Evolutionary conservation across 53 echinoderm and acorn worm species (phyloP).

Genomic region (Holothuria scabra): DNA sequence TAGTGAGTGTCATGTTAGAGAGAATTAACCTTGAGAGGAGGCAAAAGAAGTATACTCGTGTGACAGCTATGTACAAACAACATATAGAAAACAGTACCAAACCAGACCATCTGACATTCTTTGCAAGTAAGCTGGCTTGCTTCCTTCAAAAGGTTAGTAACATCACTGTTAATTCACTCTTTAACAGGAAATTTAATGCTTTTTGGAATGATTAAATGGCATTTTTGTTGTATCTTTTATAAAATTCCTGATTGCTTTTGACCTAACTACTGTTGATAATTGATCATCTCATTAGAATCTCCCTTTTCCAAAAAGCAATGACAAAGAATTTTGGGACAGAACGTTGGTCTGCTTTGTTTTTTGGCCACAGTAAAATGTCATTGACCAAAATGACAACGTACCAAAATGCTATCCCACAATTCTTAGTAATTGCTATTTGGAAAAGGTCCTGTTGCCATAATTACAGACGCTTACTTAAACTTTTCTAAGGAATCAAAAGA

Average conservation of each 20-base stretch:
- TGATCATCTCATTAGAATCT: too few relatives aligned
- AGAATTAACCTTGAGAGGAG: conserved; percentile 91
- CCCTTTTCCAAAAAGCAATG: too few relatives aligned
- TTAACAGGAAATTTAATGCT: neutral
- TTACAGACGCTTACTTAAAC: too few relatives aligned
- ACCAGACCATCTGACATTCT: conserved; percentile 69
- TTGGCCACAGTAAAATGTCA: too few relatives aligned
- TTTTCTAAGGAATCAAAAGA: too few relatives aligned
- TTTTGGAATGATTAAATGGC: neutral
- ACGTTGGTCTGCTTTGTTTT: too few relatives aligned
- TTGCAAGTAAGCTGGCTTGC: conserved; percentile 74
- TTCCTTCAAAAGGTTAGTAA: conserved; percentile 81
- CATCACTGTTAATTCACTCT: neutral
- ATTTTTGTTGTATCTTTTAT: neutral
- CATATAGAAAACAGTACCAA: conserved; percentile 63
- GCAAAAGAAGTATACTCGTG: conserved; percentile 63
- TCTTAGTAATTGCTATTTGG: too few relatives aligned
- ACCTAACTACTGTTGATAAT: too few relatives aligned
- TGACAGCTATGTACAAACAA: conserved; percentile 59
- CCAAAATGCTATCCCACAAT: too few relatives aligned
- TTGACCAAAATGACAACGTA: too few relatives aligned
- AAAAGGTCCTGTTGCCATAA: too few relatives aligned
- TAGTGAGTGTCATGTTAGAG: conserved; percentile 78
- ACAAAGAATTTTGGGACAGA: too few relatives aligned
- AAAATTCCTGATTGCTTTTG: neutral